Evolutionary conservation across 2,888 invertebrate genomes (phyloP).

Genomic region (Gerris lacustris): DNA sequence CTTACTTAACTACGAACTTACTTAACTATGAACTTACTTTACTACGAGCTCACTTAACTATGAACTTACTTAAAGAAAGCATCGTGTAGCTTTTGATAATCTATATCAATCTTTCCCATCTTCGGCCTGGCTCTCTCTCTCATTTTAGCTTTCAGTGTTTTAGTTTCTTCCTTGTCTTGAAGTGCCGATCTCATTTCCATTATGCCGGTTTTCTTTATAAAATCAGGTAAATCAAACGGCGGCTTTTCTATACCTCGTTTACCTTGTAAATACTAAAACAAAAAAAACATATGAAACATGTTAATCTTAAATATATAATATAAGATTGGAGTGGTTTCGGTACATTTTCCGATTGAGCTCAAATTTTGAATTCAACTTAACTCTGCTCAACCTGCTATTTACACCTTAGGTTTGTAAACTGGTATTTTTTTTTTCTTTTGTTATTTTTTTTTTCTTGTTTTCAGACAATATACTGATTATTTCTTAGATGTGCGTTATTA

Average conservation of each 20-base stretch:
- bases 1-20: too few species aligned
- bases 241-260: slow-evolving; percentile 98
- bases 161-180: slow-evolving; percentile 92
- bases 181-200: slow-evolving; percentile 99
- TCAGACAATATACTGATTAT: too few species aligned
- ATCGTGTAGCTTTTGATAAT: slow-evolving; percentile 98
- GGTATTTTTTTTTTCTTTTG: too few species aligned
- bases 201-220: slow-evolving; percentile 97
- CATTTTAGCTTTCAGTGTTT: slow-evolving; percentile 93
- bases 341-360: too few species aligned
- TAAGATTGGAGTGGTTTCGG: too few species aligned
- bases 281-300: background rate
- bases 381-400: too few species aligned
- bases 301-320: background rate
- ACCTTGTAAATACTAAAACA: slow-evolving; percentile 65
- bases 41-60: too few species aligned
- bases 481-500: too few species aligned
- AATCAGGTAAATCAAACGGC: slow-evolving; percentile 95
- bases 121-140: slow-evolving; percentile 91
- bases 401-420: too few species aligned
- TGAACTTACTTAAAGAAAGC: slow-evolving; percentile 80
- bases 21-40: too few species aligned
- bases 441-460: too few species aligned
- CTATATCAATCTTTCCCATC: slow-evolving; percentile 98
- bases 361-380: too few species aligned